phyloP scores from a whole-genome alignment of 2,888 invertebrate genomes.

The Caenorhabditis doughertyi region DNA sequence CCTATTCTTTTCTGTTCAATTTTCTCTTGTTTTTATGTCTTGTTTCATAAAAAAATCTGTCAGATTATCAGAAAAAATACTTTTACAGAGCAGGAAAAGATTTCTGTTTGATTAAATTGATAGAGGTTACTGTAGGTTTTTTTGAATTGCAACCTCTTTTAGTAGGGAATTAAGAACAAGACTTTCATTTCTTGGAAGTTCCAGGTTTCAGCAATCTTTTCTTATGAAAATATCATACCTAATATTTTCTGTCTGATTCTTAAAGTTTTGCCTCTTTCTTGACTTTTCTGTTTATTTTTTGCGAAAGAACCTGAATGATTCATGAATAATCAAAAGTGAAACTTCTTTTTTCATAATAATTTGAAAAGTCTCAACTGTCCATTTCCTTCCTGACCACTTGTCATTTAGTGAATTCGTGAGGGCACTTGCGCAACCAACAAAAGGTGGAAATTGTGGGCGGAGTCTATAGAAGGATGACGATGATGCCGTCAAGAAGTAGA shows the following conservation, averaged over 20 bases:
- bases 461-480: not conserved
- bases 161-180: too few relatives aligned
- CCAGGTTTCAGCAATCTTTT: too few relatives aligned
- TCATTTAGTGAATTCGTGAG: constrained; percentile 52
- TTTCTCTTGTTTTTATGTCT: not conserved
- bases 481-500: constrained; percentile 49
- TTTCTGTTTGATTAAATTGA: too few relatives aligned
- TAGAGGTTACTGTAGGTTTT: too few relatives aligned
- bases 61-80: too few relatives aligned
- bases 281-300: too few relatives aligned
- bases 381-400: constrained; percentile 38
- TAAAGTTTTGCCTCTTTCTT: too few relatives aligned
- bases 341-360: not conserved
- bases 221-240: too few relatives aligned
- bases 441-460: constrained; percentile 17
- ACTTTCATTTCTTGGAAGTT: too few relatives aligned
- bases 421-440: constrained; percentile 59
- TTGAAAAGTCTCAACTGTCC: constrained; percentile 17
- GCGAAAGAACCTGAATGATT: not conserved
- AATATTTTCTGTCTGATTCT: too few relatives aligned
- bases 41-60: not conserved
- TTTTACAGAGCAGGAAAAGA: too few relatives aligned
- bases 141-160: too few relatives aligned
- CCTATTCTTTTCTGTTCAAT: not conserved
- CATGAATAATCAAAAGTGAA: constrained; percentile 10